phyloP scores from a whole-genome alignment of 2,888 invertebrate genomes.

The Mellilla xanthometata region DNA sequence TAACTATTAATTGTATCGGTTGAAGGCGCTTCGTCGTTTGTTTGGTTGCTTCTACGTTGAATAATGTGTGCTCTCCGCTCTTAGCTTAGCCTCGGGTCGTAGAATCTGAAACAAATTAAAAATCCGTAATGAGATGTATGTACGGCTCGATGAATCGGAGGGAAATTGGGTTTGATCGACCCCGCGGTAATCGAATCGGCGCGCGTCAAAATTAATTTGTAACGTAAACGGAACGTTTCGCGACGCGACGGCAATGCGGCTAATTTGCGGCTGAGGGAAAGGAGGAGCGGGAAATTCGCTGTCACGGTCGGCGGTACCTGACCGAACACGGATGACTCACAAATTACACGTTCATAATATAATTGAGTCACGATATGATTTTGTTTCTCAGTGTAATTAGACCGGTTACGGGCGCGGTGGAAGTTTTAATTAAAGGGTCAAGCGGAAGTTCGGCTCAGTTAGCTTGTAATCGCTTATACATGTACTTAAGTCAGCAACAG shows the following conservation, averaged over 20 bases:
- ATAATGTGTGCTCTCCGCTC: slow-evolving; percentile 42
- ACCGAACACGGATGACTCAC: slow-evolving; percentile 26
- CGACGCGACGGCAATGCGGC: slow-evolving; percentile 16
- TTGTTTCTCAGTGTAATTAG: slow-evolving; percentile 57
- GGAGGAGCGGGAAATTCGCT: slow-evolving; percentile 14
- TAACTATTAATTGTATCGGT: slow-evolving; percentile 61
- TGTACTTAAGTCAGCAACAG: slow-evolving; percentile 27
- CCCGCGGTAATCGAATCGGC: slow-evolving; percentile 46
- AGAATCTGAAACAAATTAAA: slow-evolving; percentile 71
- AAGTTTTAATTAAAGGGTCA: slow-evolving; percentile 67
- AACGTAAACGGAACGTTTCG: slow-evolving; percentile 30
- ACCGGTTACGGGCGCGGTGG: slow-evolving; percentile 34
- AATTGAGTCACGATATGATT: slow-evolving; percentile 52
- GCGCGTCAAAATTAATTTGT: slow-evolving; percentile 48
- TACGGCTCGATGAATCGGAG: slow-evolving; percentile 39
- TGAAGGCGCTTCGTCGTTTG: slow-evolving; percentile 74
- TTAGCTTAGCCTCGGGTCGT: slow-evolving; percentile 50
- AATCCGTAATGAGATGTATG: slow-evolving; percentile 49
- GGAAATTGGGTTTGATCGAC: slow-evolving; percentile 51
- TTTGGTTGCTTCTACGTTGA: slow-evolving; percentile 41
- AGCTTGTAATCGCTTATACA: slow-evolving; percentile 61
- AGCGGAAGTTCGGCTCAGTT: slow-evolving; percentile 53
- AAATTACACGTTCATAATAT: slow-evolving; percentile 33
- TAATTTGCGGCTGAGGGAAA: slow-evolving; percentile 20
- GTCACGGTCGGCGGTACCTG: no score